Percentiles rank a stretch among this genome's conserved stretches.
These are phyloP conservation scores for Crepidodera aurea DNA, from an alignment of 2,888 invertebrate genomes.

Conservation along the genomic window DNA sequence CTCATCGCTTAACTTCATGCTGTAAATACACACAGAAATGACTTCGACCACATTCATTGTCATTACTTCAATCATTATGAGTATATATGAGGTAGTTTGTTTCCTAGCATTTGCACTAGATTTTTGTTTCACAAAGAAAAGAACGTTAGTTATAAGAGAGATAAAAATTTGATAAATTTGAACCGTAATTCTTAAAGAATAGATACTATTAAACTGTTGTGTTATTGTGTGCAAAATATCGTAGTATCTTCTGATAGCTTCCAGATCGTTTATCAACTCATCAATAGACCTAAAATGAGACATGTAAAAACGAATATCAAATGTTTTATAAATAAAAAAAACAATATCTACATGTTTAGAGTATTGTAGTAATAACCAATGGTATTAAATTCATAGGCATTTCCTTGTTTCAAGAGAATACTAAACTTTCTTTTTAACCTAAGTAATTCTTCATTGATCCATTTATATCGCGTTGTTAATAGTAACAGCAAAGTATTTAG, in stretches of 20 bases:
- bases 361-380: too few relatives aligned
- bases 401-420: background rate
- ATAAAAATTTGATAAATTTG: conserved; percentile 11
- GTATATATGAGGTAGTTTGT: background rate
- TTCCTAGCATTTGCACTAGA: conserved; percentile 7
- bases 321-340: too few relatives aligned
- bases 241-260: conserved; percentile 7
- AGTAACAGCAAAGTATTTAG: background rate
- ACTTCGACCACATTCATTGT: conserved; percentile 10
- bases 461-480: conserved; percentile 1
- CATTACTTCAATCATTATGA: conserved; percentile 19
- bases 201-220: conserved; percentile 11
- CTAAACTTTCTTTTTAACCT: conserved; percentile 2
- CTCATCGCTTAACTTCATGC: conserved; percentile 11
- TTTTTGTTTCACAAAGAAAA: conserved; percentile 13
- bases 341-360: too few relatives aligned
- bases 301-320: background rate
- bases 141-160: conserved; percentile 10
- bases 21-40: conserved; percentile 3
- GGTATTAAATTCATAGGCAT: too few relatives aligned
- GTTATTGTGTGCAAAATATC: conserved; percentile 7
- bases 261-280: background rate
- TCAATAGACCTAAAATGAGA: conserved; percentile 3
- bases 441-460: conserved; percentile 11
- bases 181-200: conserved; percentile 6